These are phyloP conservation scores for Brachyrhaphis roseni DNA, from an alignment of 2,797 vertebrate genomes.

Conservation along the genomic window DNA sequence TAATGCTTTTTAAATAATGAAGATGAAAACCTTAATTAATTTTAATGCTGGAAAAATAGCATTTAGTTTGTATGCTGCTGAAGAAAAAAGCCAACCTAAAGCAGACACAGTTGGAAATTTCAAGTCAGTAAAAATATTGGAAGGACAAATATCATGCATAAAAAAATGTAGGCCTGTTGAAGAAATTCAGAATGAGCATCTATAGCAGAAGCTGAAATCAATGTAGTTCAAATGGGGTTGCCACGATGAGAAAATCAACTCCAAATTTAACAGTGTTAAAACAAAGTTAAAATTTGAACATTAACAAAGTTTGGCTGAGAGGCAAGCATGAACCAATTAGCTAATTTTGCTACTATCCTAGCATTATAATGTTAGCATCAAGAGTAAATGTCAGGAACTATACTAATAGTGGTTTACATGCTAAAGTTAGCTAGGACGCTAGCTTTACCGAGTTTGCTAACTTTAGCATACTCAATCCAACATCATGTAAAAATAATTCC, in stretches of 20 bases:
- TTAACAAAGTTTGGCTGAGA: background rate
- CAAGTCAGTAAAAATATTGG: background rate
- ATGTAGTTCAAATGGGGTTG: background rate
- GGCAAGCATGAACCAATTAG: background rate
- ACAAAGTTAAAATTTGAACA: background rate
- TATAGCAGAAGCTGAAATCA: no score
- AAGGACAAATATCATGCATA: background rate
- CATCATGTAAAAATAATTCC: background rate
- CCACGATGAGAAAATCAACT: background rate
- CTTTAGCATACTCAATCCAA: background rate
- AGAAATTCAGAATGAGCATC: background rate
- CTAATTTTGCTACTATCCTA: background rate
- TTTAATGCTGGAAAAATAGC: background rate
- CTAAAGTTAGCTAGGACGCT: background rate
- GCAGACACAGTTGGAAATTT: background rate
- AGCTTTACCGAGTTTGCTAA: background rate
- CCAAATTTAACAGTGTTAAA: background rate
- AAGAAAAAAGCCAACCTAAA: background rate
- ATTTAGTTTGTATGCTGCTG: conserved; percentile 10
- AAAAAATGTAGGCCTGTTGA: background rate
- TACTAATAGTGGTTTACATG: background rate
- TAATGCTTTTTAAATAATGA: conserved; percentile 55
- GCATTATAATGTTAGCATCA: background rate
- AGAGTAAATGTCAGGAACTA: background rate
- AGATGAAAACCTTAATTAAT: conserved; percentile 49